Evolutionary conservation across 2,888 invertebrate genomes (phyloP), one percentile per base, ranked within the genome.

Genomic region (Brassicogethes aeneus): DNA sequence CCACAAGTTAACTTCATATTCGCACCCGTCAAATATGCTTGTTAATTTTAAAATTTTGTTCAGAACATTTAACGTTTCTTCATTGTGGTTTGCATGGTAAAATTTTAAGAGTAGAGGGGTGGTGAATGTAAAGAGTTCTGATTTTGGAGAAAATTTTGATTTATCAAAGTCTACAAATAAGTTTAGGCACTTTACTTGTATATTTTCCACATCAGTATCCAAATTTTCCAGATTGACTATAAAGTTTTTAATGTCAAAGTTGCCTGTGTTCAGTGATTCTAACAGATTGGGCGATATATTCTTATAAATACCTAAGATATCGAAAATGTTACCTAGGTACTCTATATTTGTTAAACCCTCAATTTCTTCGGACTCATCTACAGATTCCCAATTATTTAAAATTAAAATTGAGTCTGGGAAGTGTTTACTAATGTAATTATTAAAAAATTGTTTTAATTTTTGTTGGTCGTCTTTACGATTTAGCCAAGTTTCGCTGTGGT

Each of bases 1-100:
- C 74, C 85, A 80, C 42, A 85, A 68, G 58, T 80, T 75, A 32
- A 84, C 75, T 66, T 87, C 85, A 41, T 73, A 68, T 45, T 70
- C 69, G 47, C 75, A 76, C 14, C 72, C 74, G 56, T 80, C 77
- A 59, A 86, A 86, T 47, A 83, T 70, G 3, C 73, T 71, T 0
- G 79, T 79, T 42, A 74, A 77, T 51, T 69, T 71, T 16, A 87
- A 73, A 42, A 86, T 72, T 36, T 66, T 69, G 35, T 65, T 65
- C 16, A 83, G 61, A 2, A 61, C 48, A 17, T 32, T 34, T 38
- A 57, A 51, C 15, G 52, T 56, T n/a, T 62, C 60, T 14, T 47
- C 34, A 37, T 51, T 48, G 14, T 50, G 52, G 3, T 70, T 59
- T 67, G 72, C 3, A 67, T 71, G 48, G 71, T 67, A 60, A 68